These are phyloP conservation scores for Sebastes miniatus DNA, from an alignment of 2,797 vertebrate genomes.

Conservation along the genomic window DNA sequence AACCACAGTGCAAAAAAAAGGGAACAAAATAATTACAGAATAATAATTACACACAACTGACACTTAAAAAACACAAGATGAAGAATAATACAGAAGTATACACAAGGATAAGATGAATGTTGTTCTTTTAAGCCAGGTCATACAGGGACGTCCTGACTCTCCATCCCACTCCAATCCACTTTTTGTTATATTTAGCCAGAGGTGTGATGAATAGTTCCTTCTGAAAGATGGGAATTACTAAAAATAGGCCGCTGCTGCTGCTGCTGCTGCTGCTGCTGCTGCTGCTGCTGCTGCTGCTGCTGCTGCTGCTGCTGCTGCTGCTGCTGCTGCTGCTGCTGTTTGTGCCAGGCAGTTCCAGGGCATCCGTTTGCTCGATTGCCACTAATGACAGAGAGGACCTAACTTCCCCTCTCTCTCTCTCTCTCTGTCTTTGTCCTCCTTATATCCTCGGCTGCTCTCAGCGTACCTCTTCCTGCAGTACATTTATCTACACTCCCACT, in stretches of 20 bases:
- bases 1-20: not conserved
- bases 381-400: constrained; percentile 55
- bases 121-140: not conserved
- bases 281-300: constrained; percentile 50
- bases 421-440: constrained; percentile 39
- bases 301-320: constrained; percentile 58
- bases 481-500: constrained; percentile 3
- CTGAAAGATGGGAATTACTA: constrained; percentile 63
- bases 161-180: constrained; percentile 31
- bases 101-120: not conserved
- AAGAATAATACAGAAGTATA: not conserved
- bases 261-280: constrained; percentile 54
- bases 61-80: not conserved
- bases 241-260: constrained; percentile 63
- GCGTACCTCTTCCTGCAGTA: constrained; percentile 5
- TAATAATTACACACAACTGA: not conserved
- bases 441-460: constrained; percentile 35
- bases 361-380: constrained; percentile 56
- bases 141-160: constrained; percentile 18
- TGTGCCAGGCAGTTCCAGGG: constrained; percentile 71
- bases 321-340: constrained; percentile 61
- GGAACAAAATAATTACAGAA: no score
- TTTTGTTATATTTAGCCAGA: constrained; percentile 72
- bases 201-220: constrained; percentile 68
- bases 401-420: not conserved